Evolutionary conservation across 2,113 vertebrate species (phyloP).

Genomic region (Pedetes capensis): DNA sequence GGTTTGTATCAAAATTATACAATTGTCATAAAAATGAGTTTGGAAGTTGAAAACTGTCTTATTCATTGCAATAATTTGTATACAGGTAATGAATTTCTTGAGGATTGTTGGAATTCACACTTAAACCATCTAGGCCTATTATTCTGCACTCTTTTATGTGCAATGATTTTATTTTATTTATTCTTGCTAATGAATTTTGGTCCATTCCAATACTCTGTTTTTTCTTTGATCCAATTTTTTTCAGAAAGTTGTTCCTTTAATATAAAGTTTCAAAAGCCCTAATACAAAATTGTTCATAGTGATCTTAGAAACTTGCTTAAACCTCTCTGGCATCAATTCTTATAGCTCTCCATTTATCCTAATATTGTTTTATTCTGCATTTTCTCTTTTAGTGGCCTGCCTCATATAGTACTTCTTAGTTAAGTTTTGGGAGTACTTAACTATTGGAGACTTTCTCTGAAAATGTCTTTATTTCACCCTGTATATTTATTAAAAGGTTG

Average conservation of each 20-base stretch:
- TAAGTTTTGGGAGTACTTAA: background rate
- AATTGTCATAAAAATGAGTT: background rate
- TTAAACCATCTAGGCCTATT: background rate
- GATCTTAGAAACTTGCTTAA: background rate
- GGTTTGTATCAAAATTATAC: background rate
- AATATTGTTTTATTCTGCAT: background rate
- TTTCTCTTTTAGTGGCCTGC: background rate
- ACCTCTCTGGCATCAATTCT: background rate
- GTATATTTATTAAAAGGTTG: background rate
- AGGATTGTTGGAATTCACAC: background rate
- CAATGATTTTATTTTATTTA: constrained; percentile 13
- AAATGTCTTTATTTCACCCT: background rate
- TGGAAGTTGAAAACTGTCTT: background rate
- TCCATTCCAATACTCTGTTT: background rate
- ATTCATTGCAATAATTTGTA: background rate
- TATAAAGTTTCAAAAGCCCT: constrained; percentile 3
- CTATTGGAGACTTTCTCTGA: background rate
- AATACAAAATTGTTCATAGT: background rate
- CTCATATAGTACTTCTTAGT: background rate
- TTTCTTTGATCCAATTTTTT: constrained; percentile 19
- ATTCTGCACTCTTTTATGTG: background rate
- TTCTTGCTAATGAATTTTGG: background rate
- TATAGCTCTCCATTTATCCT: background rate
- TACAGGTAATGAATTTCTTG: background rate
- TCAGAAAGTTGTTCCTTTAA: background rate